Evolutionary conservation across 2,113 vertebrate species (phyloP).

Genomic region (Cryptotis parvus): DNA sequence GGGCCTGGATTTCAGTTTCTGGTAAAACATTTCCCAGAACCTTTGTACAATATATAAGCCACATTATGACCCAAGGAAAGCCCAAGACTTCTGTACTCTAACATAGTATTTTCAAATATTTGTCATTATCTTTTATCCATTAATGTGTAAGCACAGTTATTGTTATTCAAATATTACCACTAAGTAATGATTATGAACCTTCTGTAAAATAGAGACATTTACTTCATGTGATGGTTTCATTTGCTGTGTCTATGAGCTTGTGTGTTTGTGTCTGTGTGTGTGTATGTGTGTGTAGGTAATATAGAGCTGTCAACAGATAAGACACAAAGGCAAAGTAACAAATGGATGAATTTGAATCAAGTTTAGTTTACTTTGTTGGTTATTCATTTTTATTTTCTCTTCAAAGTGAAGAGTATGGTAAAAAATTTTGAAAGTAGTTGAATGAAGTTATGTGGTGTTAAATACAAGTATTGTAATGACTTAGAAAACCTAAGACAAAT

Average conservation of each 20-base stretch:
- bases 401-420: slow-evolving; percentile 30
- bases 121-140: no score
- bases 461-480: slow-evolving; percentile 62
- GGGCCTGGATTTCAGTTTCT: no score
- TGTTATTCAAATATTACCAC: not conserved
- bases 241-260: not conserved
- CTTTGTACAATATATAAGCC: no score
- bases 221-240: slow-evolving; percentile 16
- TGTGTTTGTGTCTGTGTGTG: not conserved
- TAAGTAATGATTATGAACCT: slow-evolving; percentile 1
- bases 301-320: not conserved
- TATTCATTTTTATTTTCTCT: slow-evolving; percentile 46
- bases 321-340: not conserved
- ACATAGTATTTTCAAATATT: no score
- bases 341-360: not conserved
- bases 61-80: no score
- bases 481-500: slow-evolving; percentile 73
- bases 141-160: no score
- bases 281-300: not conserved
- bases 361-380: not conserved
- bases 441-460: slow-evolving; percentile 57
- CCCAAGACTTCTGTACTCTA: no score
- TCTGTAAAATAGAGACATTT: not conserved
- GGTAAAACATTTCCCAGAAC: no score
- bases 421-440: slow-evolving; percentile 58